These are phyloP conservation scores for Paradoxurus hermaphroditus DNA, from an alignment of 2,113 vertebrate species.

Conservation along the genomic window DNA sequence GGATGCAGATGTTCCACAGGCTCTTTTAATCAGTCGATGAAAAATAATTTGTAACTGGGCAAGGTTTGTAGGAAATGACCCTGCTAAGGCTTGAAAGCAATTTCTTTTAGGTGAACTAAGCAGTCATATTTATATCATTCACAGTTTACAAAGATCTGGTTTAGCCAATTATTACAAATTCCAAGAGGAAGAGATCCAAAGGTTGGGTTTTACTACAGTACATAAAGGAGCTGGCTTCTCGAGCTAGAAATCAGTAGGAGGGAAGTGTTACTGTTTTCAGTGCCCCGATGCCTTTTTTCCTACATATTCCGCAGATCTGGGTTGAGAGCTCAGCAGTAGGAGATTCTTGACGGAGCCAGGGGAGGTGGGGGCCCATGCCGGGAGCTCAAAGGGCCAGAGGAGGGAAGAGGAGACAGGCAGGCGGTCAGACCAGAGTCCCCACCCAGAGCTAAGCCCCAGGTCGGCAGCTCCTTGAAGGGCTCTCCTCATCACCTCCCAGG, in stretches of 20 bases:
- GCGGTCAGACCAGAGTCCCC: background rate
- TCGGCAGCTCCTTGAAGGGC: background rate
- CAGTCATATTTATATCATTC: background rate
- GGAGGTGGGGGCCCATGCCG: background rate
- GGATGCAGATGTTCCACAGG: background rate
- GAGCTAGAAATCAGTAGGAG: background rate
- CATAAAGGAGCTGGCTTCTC: background rate
- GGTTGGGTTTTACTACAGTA: background rate
- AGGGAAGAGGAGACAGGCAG: background rate
- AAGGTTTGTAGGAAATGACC: constrained; percentile 14
- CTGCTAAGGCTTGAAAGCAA: background rate
- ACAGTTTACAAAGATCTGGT: constrained; percentile 3
- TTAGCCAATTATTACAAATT: constrained; percentile 13
- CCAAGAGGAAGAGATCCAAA: background rate
- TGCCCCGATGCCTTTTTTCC: background rate
- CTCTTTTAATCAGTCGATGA: background rate
- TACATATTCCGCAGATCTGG: background rate
- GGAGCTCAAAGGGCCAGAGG: background rate
- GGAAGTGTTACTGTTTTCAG: background rate
- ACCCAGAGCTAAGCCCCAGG: background rate
- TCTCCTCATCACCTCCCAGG: background rate
- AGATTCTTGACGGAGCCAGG: background rate
- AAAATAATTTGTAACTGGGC: constrained; percentile 8
- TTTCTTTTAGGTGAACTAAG: constrained; percentile 31
- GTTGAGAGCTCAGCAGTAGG: background rate